Percentiles rank a stretch among this genome's conserved stretches.
Evolutionary conservation across 2,888 invertebrate genomes (phyloP).

Genomic region (Reticulitermes lucifugus): DNA sequence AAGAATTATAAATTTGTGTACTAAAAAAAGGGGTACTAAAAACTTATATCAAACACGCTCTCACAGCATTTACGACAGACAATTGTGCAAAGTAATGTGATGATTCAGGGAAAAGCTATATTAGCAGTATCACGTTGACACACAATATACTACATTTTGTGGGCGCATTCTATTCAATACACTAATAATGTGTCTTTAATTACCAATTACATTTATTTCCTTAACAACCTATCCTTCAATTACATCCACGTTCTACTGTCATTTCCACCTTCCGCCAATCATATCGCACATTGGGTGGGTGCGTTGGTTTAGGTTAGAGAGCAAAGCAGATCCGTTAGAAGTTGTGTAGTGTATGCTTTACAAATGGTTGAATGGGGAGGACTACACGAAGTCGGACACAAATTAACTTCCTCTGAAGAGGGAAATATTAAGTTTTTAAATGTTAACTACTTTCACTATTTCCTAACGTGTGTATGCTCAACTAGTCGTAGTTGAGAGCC

Average conservation of each 20-base stretch:
- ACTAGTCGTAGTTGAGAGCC: too few species aligned
- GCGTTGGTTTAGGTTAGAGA: neutral
- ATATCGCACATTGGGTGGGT: neutral
- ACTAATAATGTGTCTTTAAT: neutral
- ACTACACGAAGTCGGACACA: too few species aligned
- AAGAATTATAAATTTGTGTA: neutral
- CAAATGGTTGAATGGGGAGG: too few species aligned
- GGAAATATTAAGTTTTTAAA: too few species aligned
- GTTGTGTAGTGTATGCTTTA: too few species aligned
- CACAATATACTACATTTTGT: neutral
- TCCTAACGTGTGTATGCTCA: too few species aligned
- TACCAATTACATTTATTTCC: neutral
- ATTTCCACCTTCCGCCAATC: neutral
- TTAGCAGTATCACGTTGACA: neutral
- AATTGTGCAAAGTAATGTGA: neutral
- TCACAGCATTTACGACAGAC: neutral
- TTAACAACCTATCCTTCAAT: neutral
- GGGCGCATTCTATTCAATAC: neutral
- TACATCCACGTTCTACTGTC: neutral
- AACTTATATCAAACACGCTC: neutral
- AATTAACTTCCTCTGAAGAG: too few species aligned
- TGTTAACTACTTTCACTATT: too few species aligned
- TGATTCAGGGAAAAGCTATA: neutral
- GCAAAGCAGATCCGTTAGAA: too few species aligned
- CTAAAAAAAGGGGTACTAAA: neutral